Evolutionary conservation across 1,140 invertebrate genomes (phyloP).

Genomic region (Bombyx mandarina): DNA sequence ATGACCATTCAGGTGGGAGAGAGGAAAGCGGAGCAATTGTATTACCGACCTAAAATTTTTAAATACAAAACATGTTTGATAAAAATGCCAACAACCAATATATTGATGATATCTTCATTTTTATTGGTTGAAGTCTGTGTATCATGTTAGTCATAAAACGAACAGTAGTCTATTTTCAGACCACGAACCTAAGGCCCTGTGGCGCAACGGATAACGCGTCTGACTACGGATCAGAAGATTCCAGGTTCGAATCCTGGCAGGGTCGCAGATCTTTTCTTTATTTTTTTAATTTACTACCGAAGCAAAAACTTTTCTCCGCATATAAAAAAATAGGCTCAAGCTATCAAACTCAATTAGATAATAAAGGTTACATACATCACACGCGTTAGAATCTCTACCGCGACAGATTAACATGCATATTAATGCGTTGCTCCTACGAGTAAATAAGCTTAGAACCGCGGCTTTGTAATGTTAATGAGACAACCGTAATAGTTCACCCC

Average conservation of each 20-base stretch:
- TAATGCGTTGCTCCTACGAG: slow-evolving; percentile 5
- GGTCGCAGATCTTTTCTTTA: slow-evolving; percentile 63
- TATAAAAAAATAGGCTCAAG: too few relatives aligned
- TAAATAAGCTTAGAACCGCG: slow-evolving; percentile 12
- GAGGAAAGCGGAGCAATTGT: too few relatives aligned
- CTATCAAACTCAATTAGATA: too few relatives aligned
- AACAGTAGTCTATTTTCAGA: slow-evolving; percentile 14
- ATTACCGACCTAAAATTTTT: too few relatives aligned
- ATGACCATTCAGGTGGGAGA: too few relatives aligned
- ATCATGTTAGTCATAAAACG: too few relatives aligned
- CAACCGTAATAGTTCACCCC: background rate
- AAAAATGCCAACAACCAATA: too few relatives aligned
- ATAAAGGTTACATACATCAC: background rate
- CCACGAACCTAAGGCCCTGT: slow-evolving; percentile 74
- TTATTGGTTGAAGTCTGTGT: too few relatives aligned
- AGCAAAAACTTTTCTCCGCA: background rate
- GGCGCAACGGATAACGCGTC: slow-evolving; percentile 92
- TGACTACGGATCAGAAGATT: slow-evolving; percentile 82
- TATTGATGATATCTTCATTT: too few relatives aligned
- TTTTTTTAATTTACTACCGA: slow-evolving; percentile 16
- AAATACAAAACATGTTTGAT: too few relatives aligned
- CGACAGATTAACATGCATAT: background rate
- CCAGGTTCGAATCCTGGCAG: slow-evolving; percentile 93
- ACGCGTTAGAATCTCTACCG: background rate
- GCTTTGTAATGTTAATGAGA: slow-evolving; percentile 19